Base-by-base conservation (phyloP, 2,888 invertebrate genomes). In the Rhagophthalmus giganteus region DNA sequence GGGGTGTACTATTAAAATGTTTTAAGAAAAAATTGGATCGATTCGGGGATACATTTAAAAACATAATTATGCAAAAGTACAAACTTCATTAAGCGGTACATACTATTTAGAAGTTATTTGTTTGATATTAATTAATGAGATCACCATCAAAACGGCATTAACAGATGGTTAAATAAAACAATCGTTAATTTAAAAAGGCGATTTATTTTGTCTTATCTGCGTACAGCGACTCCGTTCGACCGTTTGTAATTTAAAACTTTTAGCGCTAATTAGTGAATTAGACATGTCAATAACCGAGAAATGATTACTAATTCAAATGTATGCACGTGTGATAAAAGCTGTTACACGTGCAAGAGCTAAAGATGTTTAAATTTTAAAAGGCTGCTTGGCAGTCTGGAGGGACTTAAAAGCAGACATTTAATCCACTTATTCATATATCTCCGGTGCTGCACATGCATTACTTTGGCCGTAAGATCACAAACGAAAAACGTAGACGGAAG, bases 361-460 rank as follows among this genome's bases (percentile, higher is more conserved):
- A 9, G 27, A 27, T 13, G n/a, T 26, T 27, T 27, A 27, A 38
- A 5, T 7, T 20, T 20, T 5, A 20, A 20, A 20, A 20, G 20
- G 20, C 20, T n/a, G n/a, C 20, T 7, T 20, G 7, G 7, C 20
- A 20, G 20, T 5, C 20, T 3, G 20, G 10, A 38, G 15, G 1
- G 7, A 27, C 14, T 14, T 27, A 14, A 26, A 37, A 37, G 37
- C 38, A 38, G 38, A 38, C 38, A 9, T 15, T 38, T 38, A 38
- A 38, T 38, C 38, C 38, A 38, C 26, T 38, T 38, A 38, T 26
- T 27, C 38, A 14, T 38, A 38, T 38, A n/a, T n/a, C n/a, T n/a
- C n/a, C n/a, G n/a, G n/a, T 14, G 13, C 12, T 40, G 40, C 40
- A 40, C 30, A 31, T 40, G 30, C 40, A 40, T n/a, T 24, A 35